Conservation (phyloP, 2,113 vertebrate genomes). For the cat (Felis catus) region DNA sequence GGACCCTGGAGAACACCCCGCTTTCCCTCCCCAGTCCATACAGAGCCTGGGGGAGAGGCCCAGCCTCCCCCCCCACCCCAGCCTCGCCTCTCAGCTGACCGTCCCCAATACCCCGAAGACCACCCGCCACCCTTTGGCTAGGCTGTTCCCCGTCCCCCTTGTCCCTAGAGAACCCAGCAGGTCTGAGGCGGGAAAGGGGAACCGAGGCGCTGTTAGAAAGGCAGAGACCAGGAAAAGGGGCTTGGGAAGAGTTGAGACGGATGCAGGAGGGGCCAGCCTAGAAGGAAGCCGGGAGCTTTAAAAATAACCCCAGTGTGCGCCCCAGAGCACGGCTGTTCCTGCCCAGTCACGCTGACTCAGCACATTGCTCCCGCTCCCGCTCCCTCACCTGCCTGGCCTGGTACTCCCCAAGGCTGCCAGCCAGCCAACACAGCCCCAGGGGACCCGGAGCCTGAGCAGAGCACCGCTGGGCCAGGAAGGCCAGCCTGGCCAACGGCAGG, state of each 20-base stretch:
- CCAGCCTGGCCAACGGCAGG: constrained; percentile 6
- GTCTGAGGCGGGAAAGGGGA: neutral
- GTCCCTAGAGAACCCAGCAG: constrained; percentile 19
- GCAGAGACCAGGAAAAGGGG: constrained; percentile 40
- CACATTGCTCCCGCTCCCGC: constrained; percentile 33
- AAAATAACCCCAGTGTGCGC: constrained; percentile 83
- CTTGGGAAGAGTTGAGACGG: constrained; percentile 65
- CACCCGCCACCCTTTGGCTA: neutral
- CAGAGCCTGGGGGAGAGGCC: neutral
- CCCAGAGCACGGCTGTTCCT: constrained; percentile 75
- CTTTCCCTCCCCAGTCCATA: neutral
- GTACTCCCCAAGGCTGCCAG: constrained; percentile 12
- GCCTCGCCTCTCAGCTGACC: neutral
- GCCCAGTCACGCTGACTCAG: constrained; percentile 89
- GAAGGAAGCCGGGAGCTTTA: constrained; percentile 82
- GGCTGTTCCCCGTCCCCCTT: neutral
- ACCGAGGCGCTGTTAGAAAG: neutral
- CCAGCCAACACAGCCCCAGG: constrained; percentile 33
- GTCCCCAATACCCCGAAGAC: neutral
- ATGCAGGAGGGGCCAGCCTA: constrained; percentile 75
- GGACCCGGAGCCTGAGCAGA: neutral
- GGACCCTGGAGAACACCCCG: neutral
- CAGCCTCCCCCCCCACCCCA: neutral
- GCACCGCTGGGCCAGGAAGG: neutral
- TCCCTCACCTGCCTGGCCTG: constrained; percentile 45